Evolutionary conservation across 2,888 invertebrate genomes (phyloP), one percentile per base, ranked within the genome.

Genomic region (Invenusta paracnida): DNA sequence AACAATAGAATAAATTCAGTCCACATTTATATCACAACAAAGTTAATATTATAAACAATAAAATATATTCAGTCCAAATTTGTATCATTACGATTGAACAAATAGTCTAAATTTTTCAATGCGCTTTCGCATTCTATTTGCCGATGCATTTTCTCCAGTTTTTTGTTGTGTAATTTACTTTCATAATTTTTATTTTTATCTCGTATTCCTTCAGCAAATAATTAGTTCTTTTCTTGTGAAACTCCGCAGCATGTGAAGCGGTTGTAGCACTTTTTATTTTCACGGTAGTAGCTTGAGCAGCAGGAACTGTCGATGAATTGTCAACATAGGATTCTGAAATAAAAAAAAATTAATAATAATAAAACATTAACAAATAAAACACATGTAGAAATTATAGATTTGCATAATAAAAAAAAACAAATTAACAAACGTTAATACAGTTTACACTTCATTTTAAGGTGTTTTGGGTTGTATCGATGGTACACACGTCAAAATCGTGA

Each of bases 21-120:
- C n/a, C n/a, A n/a, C n/a, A n/a, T n/a, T n/a, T n/a, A n/a, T n/a
- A n/a, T n/a, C n/a, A n/a, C n/a, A n/a, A n/a, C n/a, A n/a, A n/a
- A n/a, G n/a, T 48, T 11, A 48, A 11, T 48, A 48, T 11, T 48
- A 73, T 73, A 25, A 73, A 73, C 73, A 73, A 23, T 73, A 73
- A 73, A 73, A 73, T 73, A 73, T 13, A 73, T 73, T 73, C 73
- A 73, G 73, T 73, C 73, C 25, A 73, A 73, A 73, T 73, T 73
- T 73, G 73, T 73, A 73, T 73, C 73, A 73, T 73, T 13, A 23
- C 73, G 73, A 73, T 73, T 73, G 25, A 13, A 73, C 73, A 73
- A 5, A 73, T 2, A 5, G 73, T 73, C 73, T 73, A 73, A 73
- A 73, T 73, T 73, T 73, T 23, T 73, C 25, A 73, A n/a, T 73